phyloP scores from a whole-genome alignment of 2,113 vertebrate species.

The Heptranchias perlo region DNA sequence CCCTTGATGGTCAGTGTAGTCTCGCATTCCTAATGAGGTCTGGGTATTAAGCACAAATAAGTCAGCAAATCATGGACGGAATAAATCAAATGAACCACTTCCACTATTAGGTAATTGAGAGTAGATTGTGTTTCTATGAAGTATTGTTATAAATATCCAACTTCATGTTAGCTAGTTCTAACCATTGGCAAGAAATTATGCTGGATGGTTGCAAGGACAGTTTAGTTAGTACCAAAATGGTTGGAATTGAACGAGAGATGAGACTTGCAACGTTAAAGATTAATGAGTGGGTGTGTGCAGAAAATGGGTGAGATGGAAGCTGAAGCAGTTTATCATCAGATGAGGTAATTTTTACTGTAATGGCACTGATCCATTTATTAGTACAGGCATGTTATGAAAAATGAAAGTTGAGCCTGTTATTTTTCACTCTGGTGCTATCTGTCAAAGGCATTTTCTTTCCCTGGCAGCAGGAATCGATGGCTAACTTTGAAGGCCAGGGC shows the following conservation, averaged over 20 bases:
- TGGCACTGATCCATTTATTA: not conserved
- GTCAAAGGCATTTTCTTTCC: not conserved
- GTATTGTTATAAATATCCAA: not conserved
- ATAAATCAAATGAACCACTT: not conserved
- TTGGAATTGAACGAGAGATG: not conserved
- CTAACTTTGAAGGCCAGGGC: not conserved
- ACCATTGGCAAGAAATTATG: not conserved
- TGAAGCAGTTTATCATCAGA: not conserved
- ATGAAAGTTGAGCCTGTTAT: not conserved
- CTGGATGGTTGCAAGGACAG: not conserved
- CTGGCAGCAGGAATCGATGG: not conserved
- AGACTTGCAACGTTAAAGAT: not conserved
- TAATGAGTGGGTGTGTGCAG: not conserved
- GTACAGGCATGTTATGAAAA: not conserved
- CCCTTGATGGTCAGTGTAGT: not conserved
- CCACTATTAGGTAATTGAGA: not conserved
- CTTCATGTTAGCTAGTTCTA: not conserved
- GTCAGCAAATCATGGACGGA: not conserved
- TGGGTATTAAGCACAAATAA: not conserved
- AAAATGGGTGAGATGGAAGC: not conserved
- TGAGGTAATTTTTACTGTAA: not conserved
- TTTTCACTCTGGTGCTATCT: not conserved
- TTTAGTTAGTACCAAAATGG: not conserved
- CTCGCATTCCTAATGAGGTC: not conserved
- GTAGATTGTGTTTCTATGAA: not conserved